These are phyloP conservation scores for Drosophila arizonae DNA, from an alignment of 1,140 invertebrate species.

Conservation along the genomic window DNA sequence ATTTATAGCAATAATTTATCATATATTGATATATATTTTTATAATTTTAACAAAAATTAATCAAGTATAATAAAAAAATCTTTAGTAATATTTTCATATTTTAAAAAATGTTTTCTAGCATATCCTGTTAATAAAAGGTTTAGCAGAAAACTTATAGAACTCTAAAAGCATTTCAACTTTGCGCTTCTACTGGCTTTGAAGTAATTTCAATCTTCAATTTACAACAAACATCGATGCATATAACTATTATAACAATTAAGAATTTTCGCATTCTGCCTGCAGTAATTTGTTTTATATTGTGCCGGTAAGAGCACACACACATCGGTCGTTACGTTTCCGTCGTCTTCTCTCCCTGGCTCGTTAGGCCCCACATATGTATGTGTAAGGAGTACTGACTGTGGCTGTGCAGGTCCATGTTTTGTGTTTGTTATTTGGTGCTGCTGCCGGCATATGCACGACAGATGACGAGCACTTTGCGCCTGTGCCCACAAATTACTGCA, in stretches of 20 bases:
- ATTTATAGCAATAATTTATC: too few relatives aligned
- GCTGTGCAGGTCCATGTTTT: conserved; percentile 3
- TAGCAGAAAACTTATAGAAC: too few relatives aligned
- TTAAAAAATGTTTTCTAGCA: too few relatives aligned
- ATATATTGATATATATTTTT: too few relatives aligned
- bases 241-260: conserved; percentile 5
- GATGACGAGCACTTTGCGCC: conserved; percentile 71
- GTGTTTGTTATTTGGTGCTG: conserved; percentile 31
- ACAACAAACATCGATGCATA: background rate
- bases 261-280: conserved; percentile 1
- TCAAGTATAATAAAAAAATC: too few relatives aligned
- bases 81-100: too few relatives aligned
- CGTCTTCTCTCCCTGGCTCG: background rate
- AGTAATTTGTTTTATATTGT: conserved; percentile 14
- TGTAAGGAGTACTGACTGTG: conserved; percentile 1
- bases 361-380: background rate
- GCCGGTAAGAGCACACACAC: conserved; percentile 3
- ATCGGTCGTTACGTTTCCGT: background rate
- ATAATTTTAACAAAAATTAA: too few relatives aligned
- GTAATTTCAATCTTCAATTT: background rate
- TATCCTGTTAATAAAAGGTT: too few relatives aligned
- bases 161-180: too few relatives aligned
- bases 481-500: conserved; percentile 78
- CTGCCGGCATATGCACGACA: conserved; percentile 56
- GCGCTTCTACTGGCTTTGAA: background rate